Evolutionary conservation across 2,888 invertebrate species (phyloP).

Genomic region (Thereva unica): DNA sequence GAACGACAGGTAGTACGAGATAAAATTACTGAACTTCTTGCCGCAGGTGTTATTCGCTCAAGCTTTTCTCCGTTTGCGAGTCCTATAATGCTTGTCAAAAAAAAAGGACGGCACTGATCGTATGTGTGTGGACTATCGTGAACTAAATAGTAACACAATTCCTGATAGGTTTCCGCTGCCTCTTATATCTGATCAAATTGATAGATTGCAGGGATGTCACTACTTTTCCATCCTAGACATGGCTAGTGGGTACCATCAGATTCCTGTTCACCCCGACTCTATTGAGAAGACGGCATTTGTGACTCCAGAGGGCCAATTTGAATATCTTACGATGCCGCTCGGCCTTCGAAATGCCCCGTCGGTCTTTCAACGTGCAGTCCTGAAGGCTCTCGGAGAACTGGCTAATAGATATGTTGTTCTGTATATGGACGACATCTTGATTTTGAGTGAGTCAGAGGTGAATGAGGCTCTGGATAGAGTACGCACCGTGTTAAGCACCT

Average conservation of each 20-base stretch:
- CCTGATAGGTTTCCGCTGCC: conserved; percentile 8
- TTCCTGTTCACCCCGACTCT: conserved; percentile 5
- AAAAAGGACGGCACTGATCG: conserved; percentile 44
- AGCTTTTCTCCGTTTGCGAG: conserved; percentile 46
- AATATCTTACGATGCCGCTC: conserved; percentile 49
- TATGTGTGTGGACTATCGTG: conserved; percentile 48
- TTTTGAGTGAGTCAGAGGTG: conserved; percentile 15
- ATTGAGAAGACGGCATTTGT: conserved; percentile 10
- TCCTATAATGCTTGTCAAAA: conserved; percentile 42
- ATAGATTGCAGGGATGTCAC: not conserved
- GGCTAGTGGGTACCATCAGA: conserved; percentile 39
- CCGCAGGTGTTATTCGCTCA: conserved; percentile 44
- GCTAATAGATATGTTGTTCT: conserved; percentile 33
- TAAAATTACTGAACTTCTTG: conserved; percentile 40
- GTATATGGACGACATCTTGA: conserved; percentile 46
- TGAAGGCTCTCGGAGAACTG: not conserved
- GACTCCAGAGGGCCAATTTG: conserved; percentile 42
- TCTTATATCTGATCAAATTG: not conserved
- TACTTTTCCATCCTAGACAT: conserved; percentile 48
- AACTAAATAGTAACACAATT: conserved; percentile 47
- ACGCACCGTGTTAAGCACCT: not conserved
- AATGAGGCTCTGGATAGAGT: not conserved
- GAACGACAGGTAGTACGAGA: conserved; percentile 13
- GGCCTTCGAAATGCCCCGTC: conserved; percentile 49
- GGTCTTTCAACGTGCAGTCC: conserved; percentile 48